Evolutionary conservation across 1,140 invertebrate genomes (phyloP).

Genomic region (Spodoptera frugiperda): DNA sequence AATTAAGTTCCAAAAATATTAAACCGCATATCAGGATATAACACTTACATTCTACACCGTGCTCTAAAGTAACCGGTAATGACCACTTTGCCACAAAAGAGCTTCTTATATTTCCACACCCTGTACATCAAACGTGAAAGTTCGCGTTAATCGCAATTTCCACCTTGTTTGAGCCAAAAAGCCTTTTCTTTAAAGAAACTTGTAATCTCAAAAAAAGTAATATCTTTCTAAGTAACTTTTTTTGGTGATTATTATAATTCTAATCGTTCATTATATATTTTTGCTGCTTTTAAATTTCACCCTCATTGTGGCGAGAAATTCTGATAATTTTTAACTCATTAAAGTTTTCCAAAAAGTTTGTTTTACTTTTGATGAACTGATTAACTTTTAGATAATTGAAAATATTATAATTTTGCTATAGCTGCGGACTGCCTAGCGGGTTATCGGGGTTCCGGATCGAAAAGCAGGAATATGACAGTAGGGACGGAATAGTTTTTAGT

Average conservation of each 20-base stretch:
- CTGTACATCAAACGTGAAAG: conserved; percentile 8
- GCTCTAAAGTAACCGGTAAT: conserved; percentile 18
- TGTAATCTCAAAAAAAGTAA: conserved; percentile 11
- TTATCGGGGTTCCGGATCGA: too few relatives aligned
- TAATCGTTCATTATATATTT: neutral
- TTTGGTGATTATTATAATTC: neutral
- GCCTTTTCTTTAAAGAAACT: conserved; percentile 7
- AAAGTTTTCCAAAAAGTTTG: too few relatives aligned
- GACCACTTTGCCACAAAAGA: conserved; percentile 18
- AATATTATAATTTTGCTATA: too few relatives aligned
- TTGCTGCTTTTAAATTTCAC: neutral
- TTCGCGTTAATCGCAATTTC: conserved; percentile 29
- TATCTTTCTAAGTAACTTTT: neutral
- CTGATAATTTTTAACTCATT: too few relatives aligned
- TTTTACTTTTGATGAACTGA: too few relatives aligned
- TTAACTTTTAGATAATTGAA: too few relatives aligned
- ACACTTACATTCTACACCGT: conserved; percentile 5
- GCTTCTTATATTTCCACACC: conserved; percentile 23
- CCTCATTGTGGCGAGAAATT: neutral
- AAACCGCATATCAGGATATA: neutral
- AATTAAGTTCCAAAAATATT: neutral
- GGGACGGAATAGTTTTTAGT: too few relatives aligned
- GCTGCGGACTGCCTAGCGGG: too few relatives aligned
- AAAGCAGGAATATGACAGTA: too few relatives aligned
- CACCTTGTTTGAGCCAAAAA: neutral